Evolutionary conservation across 2,888 invertebrate genomes (phyloP), one percentile per base, ranked within the genome.

Genomic region (Athripsodes cinereus): DNA sequence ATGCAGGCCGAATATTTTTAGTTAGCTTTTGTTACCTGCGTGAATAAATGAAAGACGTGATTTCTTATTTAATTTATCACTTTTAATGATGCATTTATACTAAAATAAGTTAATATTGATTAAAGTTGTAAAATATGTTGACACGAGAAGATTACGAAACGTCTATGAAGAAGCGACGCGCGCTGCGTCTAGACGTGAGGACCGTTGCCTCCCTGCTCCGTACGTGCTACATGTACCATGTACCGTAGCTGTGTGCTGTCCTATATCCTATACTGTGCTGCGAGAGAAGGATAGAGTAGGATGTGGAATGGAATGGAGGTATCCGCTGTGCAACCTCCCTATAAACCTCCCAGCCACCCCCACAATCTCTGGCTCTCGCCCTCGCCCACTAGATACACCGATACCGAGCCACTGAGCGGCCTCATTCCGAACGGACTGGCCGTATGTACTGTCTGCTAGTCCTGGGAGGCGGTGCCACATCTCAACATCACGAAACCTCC

Each of bases 361-460:
- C 48, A 20, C 44, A 47, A 31, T 49, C 51, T 51, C 62, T 35
- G 55, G 55, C 57, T 59, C 63, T 56, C 40, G 40, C 40, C 40
- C 40, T 40, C 40, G 40, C 40, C 16, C n/a, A 16, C 40, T 40
- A 13, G 13, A 5, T 40, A n/a, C 40, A 16, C 31, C 31, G 11
- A 6, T 31, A n/a, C n/a, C n/a, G n/a, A n/a, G n/a, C 31, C 31
- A 31, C 40, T 40, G 13, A 40, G 40, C 40, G 40, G 40, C 40
- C 40, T 40, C 40, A 40, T 16, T 40, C 3, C 40, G 34, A 54
- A 35, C 54, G 60, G 60, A 54, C 54, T 53, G 60, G 56, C 53
- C 57, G 61, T 62, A 57, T 64, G 58, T 62, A 57, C 62, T 64
- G 59, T 62, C 60, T 57, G 62, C 55, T 52, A 53, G 59, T 57